Base-by-base conservation (phyloP, 2,888 invertebrate genomes). In the Spicauda simplicius region DNA sequence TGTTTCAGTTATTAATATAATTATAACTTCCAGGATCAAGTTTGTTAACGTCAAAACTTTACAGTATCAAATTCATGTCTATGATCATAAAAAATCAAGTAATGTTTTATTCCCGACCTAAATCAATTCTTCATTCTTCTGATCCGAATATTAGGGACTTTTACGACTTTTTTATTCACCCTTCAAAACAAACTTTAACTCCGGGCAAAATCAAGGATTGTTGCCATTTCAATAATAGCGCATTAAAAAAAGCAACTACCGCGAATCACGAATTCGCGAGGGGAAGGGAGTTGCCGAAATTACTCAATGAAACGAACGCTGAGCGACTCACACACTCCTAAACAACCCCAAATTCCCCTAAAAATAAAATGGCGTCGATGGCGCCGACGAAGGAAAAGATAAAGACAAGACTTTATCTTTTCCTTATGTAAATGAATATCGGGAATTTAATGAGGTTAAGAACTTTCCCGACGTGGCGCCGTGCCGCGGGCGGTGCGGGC, bases 381-480 rank as follows among this genome's bases (percentile, higher is more conserved):
- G 79, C 88, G 85, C 89, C 91, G 90, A 91, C 37, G 12, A 37
- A 37, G 12, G 37, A 11, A 37, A 37, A 37, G 37, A 37, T 37
- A 37, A 37, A 37, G 37, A 37, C 37, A 37, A 37, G 89, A 85
- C 91, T 92, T 91, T 91, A 92, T 93, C 90, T 91, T 90, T 91
- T 91, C 85, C 90, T 90, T 91, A 92, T 91, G 91, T 87, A 90
- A 93, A 92, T 92, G 77, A 85, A 81, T 87, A 86, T 88, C 84
- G 78, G 78, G 78, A 82, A 80, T 87, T 87, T 86, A 86, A 90
- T 87, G 88, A 88, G 84, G 85, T 85, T 88, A 88, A 88, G 85
- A 90, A 92, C 88, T 91, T 91, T 88, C 81, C 78, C 76, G 80
- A 80, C 74, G 71, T 76, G 78, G 73, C 80, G 86, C 82, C 86